A percentile compares a stretch with the other conserved stretches of the same genome.
These are phyloP conservation scores for Pollimyrus isidori DNA, from an alignment of 2,113 vertebrate genomes.

Conservation along the genomic window DNA sequence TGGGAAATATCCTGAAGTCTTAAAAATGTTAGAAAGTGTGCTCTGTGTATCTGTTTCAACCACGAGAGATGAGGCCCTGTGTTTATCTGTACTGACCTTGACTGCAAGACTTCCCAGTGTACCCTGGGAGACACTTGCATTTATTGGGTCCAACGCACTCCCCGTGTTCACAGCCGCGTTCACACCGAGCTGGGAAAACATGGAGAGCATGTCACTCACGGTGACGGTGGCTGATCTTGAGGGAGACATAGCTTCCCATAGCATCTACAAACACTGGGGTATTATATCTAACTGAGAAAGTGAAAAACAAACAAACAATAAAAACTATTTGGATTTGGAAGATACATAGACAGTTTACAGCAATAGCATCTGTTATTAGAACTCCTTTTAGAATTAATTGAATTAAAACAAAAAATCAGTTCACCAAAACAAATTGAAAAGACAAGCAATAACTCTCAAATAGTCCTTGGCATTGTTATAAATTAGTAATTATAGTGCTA, in stretches of 20 bases:
- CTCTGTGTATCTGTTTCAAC: neutral
- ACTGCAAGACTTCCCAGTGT: constrained; percentile 81
- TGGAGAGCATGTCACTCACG: neutral
- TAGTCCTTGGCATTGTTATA: neutral
- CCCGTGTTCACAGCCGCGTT: constrained; percentile 82
- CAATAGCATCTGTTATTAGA: neutral
- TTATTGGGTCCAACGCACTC: constrained; percentile 84
- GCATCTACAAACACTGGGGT: neutral
- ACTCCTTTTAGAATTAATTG: neutral
- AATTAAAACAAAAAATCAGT: neutral
- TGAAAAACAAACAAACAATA: neutral
- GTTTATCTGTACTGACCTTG: constrained; percentile 68
- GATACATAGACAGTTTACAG: neutral
- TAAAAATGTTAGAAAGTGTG: neutral
- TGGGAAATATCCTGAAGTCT: neutral
- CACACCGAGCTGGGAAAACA: constrained; percentile 72
- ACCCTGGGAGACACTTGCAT: constrained; percentile 88
- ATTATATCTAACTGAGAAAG: neutral
- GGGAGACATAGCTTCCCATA: neutral
- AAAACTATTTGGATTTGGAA: neutral
- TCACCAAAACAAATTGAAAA: neutral
- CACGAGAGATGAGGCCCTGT: neutral
- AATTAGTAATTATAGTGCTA: neutral
- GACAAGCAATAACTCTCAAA: neutral
- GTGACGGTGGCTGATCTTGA: neutral